Base-by-base conservation (phyloP, 92 coral and sea anemone genomes). In the Porites lobata region DNA sequence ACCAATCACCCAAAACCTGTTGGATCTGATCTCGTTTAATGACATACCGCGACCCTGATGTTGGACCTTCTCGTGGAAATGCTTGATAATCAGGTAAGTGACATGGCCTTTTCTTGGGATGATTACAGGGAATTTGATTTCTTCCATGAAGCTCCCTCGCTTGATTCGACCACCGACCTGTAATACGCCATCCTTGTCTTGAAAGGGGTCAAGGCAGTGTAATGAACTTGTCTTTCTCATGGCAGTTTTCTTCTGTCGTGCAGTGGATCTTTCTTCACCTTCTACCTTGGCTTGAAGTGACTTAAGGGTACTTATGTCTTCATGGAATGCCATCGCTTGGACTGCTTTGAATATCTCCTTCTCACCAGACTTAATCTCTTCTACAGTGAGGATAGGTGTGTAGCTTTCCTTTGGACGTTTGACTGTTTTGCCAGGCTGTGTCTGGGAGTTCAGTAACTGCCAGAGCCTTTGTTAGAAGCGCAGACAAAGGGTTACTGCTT, bases 181-280 rank as follows among this genome's bases (percentile, higher is more conserved):
- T 26, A 26, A 26, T 1, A 26, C 2, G 29, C 29, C 29, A 26
- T 26, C 67, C 0, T 8, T 56, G 26, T 90, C 90, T 1, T 78
- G 19, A 50, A 77, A 90, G 24, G 93, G 93, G 69, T 90, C 89
- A 2, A 85, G 85, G 67, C 66, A 15, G 65, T 62, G 21, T 73
- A 47, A 76, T 78, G 53, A 50, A 80, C 73, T 26, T 51, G 54
- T 80, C 66, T 22, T 18, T 56, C 47, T 65, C 73, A 84, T 19
- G 19, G 82, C 52, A 12, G 83, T 85, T 50, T 18, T 29, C 56
- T 20, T 56, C 65, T 73, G 81, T 50, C 62, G 11, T 2, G 79
- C 50, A 58, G n/a, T 8, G 52, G 26, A 43, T 1, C 64, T 76
- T 29, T 76, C 81, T 19, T 76, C 14, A 8, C 59, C 81, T 59